A percentile compares a stretch with the other conserved stretches of the same genome.
Conservation (phyloP, 2,888 invertebrate species). For the Dermolepida albohirtum region DNA sequence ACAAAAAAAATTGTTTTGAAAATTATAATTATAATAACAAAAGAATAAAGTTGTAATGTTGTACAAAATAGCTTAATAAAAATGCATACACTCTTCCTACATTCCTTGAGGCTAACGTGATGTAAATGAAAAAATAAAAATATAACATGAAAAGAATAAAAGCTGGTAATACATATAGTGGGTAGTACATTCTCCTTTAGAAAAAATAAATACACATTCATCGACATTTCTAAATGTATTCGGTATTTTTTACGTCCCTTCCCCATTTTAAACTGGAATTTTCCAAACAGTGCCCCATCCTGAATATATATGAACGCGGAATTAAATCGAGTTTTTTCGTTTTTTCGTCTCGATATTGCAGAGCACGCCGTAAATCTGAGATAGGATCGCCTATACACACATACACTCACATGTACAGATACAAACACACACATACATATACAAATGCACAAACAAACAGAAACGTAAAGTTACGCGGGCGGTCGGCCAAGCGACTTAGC, state of each 20-base stretch:
- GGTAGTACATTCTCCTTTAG: conserved; percentile 1
- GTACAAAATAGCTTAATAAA: too few species aligned
- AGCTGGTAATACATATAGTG: too few species aligned
- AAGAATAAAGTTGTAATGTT: too few species aligned
- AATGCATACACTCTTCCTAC: too few species aligned
- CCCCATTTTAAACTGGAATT: conserved; percentile 5
- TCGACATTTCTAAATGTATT: conserved; percentile 3
- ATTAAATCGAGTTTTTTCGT: conserved; percentile 32
- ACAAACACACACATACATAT: too few species aligned
- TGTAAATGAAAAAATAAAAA: too few species aligned
- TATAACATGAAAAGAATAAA: too few species aligned
- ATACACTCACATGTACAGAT: background rate
- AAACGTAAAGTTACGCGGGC: conserved; percentile 25
- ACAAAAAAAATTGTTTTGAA: too few species aligned
- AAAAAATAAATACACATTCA: background rate
- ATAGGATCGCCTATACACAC: conserved; percentile 44
- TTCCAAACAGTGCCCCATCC: conserved; percentile 17
- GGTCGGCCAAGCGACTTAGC: conserved; percentile 7
- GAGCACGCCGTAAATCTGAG: conserved; percentile 44
- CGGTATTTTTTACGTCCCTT: conserved; percentile 11
- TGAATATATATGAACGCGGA: conserved; percentile 33
- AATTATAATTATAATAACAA: too few species aligned
- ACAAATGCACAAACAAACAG: conserved; percentile 8
- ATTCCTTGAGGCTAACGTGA: too few species aligned
- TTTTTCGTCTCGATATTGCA: conserved; percentile 34